Percentiles rank a stretch among this genome's conserved stretches.
Conservation (phyloP, 2,797 vertebrate species). For the Morus bassanus region DNA sequence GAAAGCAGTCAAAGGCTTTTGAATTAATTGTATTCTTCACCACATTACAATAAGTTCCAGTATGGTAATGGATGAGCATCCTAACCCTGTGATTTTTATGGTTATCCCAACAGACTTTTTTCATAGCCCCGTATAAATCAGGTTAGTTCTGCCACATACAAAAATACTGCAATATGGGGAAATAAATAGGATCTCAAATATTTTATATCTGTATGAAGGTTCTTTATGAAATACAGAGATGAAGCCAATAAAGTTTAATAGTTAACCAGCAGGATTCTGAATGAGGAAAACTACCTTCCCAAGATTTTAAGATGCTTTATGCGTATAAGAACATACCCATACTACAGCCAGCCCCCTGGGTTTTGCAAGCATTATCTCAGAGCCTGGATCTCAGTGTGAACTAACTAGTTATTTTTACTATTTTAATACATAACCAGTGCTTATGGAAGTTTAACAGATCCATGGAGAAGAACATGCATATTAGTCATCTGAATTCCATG, state of each 20-base stretch:
- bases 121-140: neutral
- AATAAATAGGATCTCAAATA: neutral
- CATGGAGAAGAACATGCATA: neutral
- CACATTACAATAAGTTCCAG: conserved; percentile 4
- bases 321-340: neutral
- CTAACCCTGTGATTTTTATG: neutral
- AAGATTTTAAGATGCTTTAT: neutral
- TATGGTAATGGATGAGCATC: neutral
- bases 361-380: neutral
- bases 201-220: neutral
- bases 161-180: neutral
- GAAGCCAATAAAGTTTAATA: neutral
- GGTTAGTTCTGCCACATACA: neutral
- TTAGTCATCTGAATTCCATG: neutral
- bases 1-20: conserved; percentile 33
- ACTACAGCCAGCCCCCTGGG: neutral
- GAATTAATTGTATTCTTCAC: conserved; percentile 31
- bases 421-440: neutral
- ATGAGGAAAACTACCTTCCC: neutral
- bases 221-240: neutral
- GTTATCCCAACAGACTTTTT: neutral
- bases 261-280: neutral
- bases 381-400: neutral
- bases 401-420: neutral
- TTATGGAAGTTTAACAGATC: neutral